Evolutionary conservation across 2,113 vertebrate species (phyloP), one percentile per base, ranked within the genome.

Genomic region (Alaudala cheleensis): DNA sequence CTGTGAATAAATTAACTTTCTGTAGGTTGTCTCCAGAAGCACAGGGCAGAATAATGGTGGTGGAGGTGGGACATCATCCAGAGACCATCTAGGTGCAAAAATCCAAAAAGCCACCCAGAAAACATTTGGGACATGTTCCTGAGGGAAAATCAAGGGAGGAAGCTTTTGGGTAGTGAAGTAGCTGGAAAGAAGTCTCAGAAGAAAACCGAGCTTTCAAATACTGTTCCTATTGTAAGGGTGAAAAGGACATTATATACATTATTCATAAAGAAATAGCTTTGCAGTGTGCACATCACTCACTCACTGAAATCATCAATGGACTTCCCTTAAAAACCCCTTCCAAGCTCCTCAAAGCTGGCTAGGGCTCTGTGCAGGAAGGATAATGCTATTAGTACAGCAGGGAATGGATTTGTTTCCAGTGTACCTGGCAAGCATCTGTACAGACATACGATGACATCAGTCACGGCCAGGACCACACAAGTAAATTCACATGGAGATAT

Each of bases 381-480:
- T 2, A 74, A 26, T 8, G n/a, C 51, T 90, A 49, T 83, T 86
- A 86, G 21, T 81, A 22, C 28, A 86, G 67, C 51, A 81, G 72
- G 71, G 85, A 70, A 65, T 72, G 80, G 40, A 44, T 77, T 90
- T 90, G 39, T 78, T 94, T 83, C 86, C 95, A 84, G 66, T 21
- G 31, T 81, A 92, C 88, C 94, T 97, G 86, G 91, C 81, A 94
- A 83, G 62, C 69, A 6, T 81, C 72, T 2, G 21, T 66, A 50
- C 47, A 95, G 77, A 81, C 92, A 82, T 81, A 76, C 0, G 31
- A 90, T 86, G 87, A 88, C 90, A 93, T 71, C 86, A 79, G 62
- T 86, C 69, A 51, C 72, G 81, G 90, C 81, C 91, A 86, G 82
- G 95, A 97, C 97, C 96, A 96, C 88, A 96, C 95, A 96, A 91